These are phyloP conservation scores for Heliocidaris erythrogramma DNA, from an alignment of 35 echinoderm and acorn worm genomes.

Conservation along the genomic window DNA sequence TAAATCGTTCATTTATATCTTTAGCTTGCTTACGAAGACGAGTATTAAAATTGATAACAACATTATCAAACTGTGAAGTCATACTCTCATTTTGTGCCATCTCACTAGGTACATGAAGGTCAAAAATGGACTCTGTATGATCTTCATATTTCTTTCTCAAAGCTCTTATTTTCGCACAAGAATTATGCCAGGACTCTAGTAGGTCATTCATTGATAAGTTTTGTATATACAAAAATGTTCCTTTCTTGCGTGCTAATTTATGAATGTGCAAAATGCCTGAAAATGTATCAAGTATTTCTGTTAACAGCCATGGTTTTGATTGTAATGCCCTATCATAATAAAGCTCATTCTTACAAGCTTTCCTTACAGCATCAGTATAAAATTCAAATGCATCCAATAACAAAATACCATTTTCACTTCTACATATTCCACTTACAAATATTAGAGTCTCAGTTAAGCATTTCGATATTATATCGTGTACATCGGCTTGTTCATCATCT, in stretches of 20 bases:
- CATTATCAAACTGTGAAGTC: not conserved
- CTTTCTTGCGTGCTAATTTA: not conserved
- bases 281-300: slow-evolving; percentile 15
- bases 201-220: not conserved
- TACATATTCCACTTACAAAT: not conserved
- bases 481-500: not conserved
- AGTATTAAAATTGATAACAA: not conserved
- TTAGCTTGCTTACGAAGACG: not conserved
- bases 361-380: not conserved
- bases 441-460: not conserved
- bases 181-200: not conserved
- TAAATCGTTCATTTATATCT: not conserved
- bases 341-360: not conserved
- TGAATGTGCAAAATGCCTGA: not conserved
- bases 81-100: not conserved
- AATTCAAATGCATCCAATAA: not conserved
- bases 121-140: not conserved
- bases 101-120: not conserved
- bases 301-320: not conserved
- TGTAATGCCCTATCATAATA: not conserved
- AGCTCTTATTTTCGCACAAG: not conserved
- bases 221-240: not conserved
- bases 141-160: not conserved
- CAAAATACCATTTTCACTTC: not conserved
- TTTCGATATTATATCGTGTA: not conserved